phyloP scores from a whole-genome alignment of 2,113 vertebrate genomes.

The Rhizomys pruinosus region DNA sequence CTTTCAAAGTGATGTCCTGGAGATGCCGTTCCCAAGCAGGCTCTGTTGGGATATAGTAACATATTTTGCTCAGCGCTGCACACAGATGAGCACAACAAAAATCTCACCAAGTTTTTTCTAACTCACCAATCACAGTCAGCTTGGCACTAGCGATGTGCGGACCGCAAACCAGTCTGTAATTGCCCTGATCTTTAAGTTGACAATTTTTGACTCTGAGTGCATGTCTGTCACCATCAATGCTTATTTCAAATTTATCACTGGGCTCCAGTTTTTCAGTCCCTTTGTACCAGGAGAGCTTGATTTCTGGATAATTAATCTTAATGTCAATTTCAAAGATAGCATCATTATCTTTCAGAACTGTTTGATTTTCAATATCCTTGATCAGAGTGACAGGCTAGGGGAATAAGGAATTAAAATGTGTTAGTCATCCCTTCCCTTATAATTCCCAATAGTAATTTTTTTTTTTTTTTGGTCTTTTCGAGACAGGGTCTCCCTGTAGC shows the following conservation, averaged over 20 bases:
- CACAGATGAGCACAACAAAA: neutral
- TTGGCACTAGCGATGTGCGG: slow-evolving; percentile 97
- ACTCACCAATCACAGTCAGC: slow-evolving; percentile 94
- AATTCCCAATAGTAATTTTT: neutral
- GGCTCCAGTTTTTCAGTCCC: slow-evolving; percentile 95
- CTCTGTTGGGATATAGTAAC: slow-evolving; percentile 86
- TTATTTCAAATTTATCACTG: slow-evolving; percentile 93
- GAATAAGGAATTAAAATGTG: slow-evolving; percentile 79
- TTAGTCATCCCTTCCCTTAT: slow-evolving; percentile 45
- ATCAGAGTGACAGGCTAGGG: slow-evolving; percentile 93
- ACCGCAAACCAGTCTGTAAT: slow-evolving; percentile 96
- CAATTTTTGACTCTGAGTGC: slow-evolving; percentile 92
- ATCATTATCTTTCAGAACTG: slow-evolving; percentile 88
- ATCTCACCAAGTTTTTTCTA: slow-evolving; percentile 21
- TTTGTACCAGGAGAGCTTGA: slow-evolving; percentile 97
- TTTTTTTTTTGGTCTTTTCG: too few relatives aligned
- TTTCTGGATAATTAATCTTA: slow-evolving; percentile 98
- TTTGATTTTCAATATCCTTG: slow-evolving; percentile 94
- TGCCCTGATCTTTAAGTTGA: slow-evolving; percentile 93
- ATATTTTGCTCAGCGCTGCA: slow-evolving; percentile 63
- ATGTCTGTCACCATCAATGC: slow-evolving; percentile 90
- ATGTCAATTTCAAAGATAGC: slow-evolving; percentile 95
- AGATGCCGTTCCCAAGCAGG: slow-evolving; percentile 93
- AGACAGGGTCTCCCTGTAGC: too few relatives aligned
- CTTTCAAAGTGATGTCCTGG: slow-evolving; percentile 94